These are phyloP conservation scores for Rhimphoctona megacephalus DNA, from an alignment of 2,888 invertebrate genomes.

Conservation along the genomic window DNA sequence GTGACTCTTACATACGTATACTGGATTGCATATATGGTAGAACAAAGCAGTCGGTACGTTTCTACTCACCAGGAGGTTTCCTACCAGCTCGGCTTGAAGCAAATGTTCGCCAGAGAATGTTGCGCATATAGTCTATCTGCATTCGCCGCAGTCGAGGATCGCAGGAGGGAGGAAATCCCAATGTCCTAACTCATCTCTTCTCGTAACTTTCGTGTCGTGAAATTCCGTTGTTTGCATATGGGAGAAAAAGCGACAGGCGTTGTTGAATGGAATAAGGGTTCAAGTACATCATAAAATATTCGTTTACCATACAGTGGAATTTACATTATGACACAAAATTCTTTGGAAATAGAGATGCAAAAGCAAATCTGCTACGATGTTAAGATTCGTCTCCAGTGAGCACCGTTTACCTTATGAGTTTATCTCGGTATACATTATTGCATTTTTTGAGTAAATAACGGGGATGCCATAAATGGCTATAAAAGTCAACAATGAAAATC, in stretches of 20 bases:
- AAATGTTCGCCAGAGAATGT: slow-evolving; percentile 54
- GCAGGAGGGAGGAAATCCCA: not conserved
- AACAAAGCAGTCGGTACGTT: slow-evolving; percentile 43
- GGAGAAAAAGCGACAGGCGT: slow-evolving; percentile 13
- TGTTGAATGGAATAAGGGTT: slow-evolving; percentile 57
- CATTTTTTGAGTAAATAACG: not conserved
- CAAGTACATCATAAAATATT: slow-evolving; percentile 43
- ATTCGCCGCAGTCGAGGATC: slow-evolving; percentile 42
- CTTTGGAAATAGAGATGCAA: not conserved
- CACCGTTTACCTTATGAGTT: not conserved
- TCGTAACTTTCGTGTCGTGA: slow-evolving; percentile 46
- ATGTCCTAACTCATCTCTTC: slow-evolving; percentile 23
- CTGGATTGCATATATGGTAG: slow-evolving; percentile 32
- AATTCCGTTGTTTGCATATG: slow-evolving; percentile 52
- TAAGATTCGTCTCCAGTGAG: not conserved
- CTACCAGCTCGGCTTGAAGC: slow-evolving; percentile 28
- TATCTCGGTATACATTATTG: not conserved
- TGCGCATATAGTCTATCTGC: slow-evolving; percentile 18
- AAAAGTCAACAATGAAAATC: not conserved
- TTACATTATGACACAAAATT: slow-evolving; percentile 1
- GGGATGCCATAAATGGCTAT: not conserved
- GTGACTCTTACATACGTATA: slow-evolving; percentile 41
- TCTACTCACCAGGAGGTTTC: slow-evolving; percentile 22
- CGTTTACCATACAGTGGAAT: not conserved
- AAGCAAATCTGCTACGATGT: not conserved